Evolutionary conservation across 2,113 vertebrate species (phyloP).

Genomic region (Perccottus glenii): DNA sequence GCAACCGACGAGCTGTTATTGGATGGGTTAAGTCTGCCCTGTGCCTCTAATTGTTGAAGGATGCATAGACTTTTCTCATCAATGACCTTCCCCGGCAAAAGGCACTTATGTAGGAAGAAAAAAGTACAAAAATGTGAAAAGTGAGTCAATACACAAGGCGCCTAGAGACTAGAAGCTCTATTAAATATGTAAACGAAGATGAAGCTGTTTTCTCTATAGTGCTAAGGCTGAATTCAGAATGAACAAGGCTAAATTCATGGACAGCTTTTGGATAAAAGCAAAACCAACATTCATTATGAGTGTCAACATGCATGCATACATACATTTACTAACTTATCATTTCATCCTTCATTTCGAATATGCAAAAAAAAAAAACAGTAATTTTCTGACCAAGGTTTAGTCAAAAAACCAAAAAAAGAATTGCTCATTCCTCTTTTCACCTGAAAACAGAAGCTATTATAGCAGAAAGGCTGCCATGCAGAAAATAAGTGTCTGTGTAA

Average conservation of each 20-base stretch:
- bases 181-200: conserved; percentile 38
- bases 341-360: too few relatives aligned
- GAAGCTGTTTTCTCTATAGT: not conserved
- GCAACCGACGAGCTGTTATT: not conserved
- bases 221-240: not conserved
- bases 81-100: not conserved
- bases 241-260: too few relatives aligned
- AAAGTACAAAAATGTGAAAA: conserved; percentile 8
- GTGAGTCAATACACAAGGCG: conserved; percentile 5
- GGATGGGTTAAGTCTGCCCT: not conserved
- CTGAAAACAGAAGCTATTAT: conserved; percentile 76
- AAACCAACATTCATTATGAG: too few relatives aligned
- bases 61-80: not conserved
- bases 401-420: conserved; percentile 69
- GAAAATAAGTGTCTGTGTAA: conserved; percentile 80
- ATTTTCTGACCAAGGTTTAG: too few relatives aligned
- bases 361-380: too few relatives aligned
- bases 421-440: conserved; percentile 66
- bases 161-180: conserved; percentile 14
- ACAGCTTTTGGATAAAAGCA: too few relatives aligned
- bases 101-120: conserved; percentile 3
- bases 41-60: not conserved
- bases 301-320: not conserved
- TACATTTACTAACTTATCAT: too few relatives aligned
- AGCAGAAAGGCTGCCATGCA: conserved; percentile 73